Percentiles rank a stretch among this genome's conserved stretches.
phyloP scores from a whole-genome alignment of 2,888 invertebrate species.

The Zygothrica quintamaculata region DNA sequence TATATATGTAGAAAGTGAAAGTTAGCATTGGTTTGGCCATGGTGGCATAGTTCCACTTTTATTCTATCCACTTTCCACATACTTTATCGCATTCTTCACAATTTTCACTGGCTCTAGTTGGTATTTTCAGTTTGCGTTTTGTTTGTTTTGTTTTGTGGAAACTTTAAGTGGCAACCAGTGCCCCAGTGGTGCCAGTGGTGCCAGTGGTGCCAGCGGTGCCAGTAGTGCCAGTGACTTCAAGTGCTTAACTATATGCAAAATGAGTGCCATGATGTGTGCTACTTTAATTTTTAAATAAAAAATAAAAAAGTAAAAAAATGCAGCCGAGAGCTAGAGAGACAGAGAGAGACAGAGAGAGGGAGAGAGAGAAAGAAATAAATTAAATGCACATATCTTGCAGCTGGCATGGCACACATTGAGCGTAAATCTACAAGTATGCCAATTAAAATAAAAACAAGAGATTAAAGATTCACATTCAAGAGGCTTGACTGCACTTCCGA shows the following conservation, averaged over 20 bases:
- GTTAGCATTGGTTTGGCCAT: constrained; percentile 20
- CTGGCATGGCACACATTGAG: constrained; percentile 28
- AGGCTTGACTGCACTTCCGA: neutral
- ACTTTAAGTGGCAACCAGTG: constrained; percentile 43
- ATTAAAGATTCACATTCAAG: constrained; percentile 9
- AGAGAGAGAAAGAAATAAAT: too few species aligned
- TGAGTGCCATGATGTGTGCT: constrained; percentile 15
- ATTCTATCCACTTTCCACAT: constrained; percentile 39
- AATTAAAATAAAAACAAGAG: constrained; percentile 49
- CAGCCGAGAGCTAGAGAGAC: too few species aligned
- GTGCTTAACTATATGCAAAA: constrained; percentile 23
- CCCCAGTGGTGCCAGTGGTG: too few species aligned
- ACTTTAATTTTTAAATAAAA: constrained; percentile 54
- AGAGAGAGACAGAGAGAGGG: too few species aligned
- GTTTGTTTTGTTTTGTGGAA: constrained; percentile 33
- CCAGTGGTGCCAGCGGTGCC: too few species aligned
- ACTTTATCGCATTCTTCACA: constrained; percentile 67
- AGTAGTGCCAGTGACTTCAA: constrained; percentile 33
- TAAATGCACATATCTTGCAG: constrained; percentile 6
- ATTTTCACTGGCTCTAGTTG: constrained; percentile 52
- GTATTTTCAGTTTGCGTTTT: constrained; percentile 52
- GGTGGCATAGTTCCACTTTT: neutral
- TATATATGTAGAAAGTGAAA: constrained; percentile 36
- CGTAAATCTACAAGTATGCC: constrained; percentile 34
- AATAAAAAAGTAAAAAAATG: constrained; percentile 52